phyloP scores from a whole-genome alignment of 2,113 vertebrate species.

The Crotalus helleri region DNA sequence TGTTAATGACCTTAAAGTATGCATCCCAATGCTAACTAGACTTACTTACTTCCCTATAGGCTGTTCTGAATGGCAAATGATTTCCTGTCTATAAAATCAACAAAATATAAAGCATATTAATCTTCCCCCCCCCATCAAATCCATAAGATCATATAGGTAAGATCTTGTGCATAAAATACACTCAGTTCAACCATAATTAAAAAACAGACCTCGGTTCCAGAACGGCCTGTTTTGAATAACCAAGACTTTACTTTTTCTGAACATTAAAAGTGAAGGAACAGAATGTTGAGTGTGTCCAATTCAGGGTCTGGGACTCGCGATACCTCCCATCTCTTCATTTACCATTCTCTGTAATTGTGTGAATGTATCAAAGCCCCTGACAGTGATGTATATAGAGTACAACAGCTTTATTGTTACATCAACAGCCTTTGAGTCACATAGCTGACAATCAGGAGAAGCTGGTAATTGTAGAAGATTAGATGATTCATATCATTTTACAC shows the following conservation, averaged over 20 bases:
- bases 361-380: background rate
- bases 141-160: background rate
- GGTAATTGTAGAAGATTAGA: background rate
- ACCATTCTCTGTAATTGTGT: background rate
- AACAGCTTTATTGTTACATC: constrained; percentile 24
- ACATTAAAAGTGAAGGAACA: background rate
- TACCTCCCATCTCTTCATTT: background rate
- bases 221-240: background rate
- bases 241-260: background rate
- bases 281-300: too few relatives aligned
- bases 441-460: constrained; percentile 2
- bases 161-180: background rate
- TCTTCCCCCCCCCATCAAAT: background rate
- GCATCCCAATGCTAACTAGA: background rate
- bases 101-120: background rate
- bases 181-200: background rate
- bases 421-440: background rate
- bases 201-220: background rate
- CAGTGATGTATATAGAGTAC: background rate
- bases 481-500: constrained; percentile 24
- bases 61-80: background rate
- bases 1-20: background rate
- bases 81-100: background rate
- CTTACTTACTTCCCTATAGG: background rate
- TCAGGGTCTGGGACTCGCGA: background rate